A percentile compares a stretch with the other conserved stretches of the same genome.
These are phyloP conservation scores for Mergus octosetaceus DNA, from an alignment of 2,797 vertebrate species.

Conservation along the genomic window DNA sequence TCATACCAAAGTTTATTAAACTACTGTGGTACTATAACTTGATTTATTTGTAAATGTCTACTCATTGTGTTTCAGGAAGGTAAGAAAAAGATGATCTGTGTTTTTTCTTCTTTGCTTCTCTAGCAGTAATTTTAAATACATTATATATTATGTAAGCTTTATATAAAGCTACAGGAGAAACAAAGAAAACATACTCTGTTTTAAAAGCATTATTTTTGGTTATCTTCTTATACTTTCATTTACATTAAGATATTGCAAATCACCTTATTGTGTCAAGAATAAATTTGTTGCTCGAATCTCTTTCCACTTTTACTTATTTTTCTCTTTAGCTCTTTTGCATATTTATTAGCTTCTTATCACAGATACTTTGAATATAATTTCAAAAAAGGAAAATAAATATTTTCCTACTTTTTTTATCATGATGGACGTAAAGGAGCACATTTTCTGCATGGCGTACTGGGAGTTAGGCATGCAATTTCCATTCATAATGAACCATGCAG, in stretches of 20 bases:
- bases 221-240: background rate
- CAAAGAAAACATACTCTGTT: background rate
- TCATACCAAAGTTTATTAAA: background rate
- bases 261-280: background rate
- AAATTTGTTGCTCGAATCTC: background rate
- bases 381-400: constrained; percentile 41
- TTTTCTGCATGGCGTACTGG: constrained; percentile 18
- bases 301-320: constrained; percentile 24
- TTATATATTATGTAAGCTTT: background rate
- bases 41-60: background rate
- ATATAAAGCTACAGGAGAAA: background rate
- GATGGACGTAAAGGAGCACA: background rate
- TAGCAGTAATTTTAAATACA: background rate
- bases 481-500: constrained; percentile 28
- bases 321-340: constrained; percentile 27
- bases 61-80: background rate
- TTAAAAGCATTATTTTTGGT: background rate
- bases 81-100: background rate
- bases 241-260: constrained; percentile 26
- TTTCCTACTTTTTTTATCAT: constrained; percentile 25
- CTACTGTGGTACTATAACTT: background rate
- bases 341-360: constrained; percentile 51
- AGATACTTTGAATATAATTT: constrained; percentile 31
- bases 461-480: constrained; percentile 1
- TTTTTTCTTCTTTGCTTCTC: background rate